These are phyloP conservation scores for Hyaena hyaena DNA, from an alignment of 2,113 vertebrate genomes.

Conservation along the genomic window DNA sequence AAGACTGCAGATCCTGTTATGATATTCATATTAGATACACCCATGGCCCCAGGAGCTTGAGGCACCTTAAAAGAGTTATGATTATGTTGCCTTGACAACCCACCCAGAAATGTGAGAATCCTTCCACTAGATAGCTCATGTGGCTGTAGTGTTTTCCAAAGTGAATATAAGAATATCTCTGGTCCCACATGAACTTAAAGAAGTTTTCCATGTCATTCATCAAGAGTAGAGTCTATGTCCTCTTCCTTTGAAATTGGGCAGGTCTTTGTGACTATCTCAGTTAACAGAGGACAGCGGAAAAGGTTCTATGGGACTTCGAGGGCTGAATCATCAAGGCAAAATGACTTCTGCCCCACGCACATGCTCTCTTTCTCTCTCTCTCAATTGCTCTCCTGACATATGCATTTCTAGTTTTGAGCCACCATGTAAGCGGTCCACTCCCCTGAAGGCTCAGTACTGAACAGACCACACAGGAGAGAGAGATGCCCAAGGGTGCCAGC, in stretches of 20 bases:
- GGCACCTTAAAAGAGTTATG: neutral
- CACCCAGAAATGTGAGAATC: neutral
- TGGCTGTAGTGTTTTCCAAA: neutral
- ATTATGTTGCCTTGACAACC: neutral
- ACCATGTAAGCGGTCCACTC: neutral
- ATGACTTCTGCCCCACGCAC: neutral
- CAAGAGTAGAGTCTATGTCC: neutral
- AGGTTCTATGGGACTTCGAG: neutral
- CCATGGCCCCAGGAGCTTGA: neutral
- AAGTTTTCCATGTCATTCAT: neutral
- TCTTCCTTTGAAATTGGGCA: neutral
- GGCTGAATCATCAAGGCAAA: neutral
- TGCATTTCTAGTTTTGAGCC: neutral
- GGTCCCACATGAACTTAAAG: neutral
- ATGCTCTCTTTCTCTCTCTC: neutral
- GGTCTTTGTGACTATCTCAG: neutral
- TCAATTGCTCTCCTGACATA: neutral
- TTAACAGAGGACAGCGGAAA: neutral
- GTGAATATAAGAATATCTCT: neutral
- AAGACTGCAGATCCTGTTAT: neutral
- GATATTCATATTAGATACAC: neutral
- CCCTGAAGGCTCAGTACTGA: neutral
- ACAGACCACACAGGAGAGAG: neutral
- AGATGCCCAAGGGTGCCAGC: neutral
- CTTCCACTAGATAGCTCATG: neutral